Evolutionary conservation across 2,797 vertebrate species (phyloP).

Genomic region (Pseudochirops corinnae): DNA sequence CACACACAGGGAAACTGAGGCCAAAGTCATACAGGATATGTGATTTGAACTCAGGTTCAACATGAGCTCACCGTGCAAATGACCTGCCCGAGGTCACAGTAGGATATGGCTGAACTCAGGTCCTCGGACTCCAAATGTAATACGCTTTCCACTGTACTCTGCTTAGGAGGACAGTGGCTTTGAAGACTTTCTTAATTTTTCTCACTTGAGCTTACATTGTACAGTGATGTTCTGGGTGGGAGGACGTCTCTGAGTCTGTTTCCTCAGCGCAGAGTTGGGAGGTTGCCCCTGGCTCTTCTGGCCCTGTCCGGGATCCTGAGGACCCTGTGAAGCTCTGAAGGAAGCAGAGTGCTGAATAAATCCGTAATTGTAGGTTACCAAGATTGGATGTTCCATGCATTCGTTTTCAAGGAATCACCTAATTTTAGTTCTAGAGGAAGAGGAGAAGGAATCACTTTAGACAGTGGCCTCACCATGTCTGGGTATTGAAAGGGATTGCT

Average conservation of each 20-base stretch:
- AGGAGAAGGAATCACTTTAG: conserved; percentile 53
- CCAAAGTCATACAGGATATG: background rate
- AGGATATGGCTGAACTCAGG: background rate
- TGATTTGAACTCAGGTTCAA: background rate
- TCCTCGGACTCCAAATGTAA: background rate
- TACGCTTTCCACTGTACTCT: background rate
- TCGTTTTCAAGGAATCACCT: background rate
- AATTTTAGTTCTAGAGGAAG: conserved; percentile 64
- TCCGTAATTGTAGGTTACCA: background rate
- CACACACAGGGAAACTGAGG: background rate
- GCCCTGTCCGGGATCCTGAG: background rate
- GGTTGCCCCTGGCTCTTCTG: background rate
- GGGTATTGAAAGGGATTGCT: conserved; percentile 18
- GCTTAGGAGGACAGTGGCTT: background rate
- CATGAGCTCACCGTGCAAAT: no score
- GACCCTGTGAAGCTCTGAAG: background rate
- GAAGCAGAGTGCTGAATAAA: background rate
- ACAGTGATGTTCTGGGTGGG: background rate
- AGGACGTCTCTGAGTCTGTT: background rate
- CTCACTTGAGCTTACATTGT: background rate
- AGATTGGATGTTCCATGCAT: background rate
- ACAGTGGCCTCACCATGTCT: conserved; percentile 46
- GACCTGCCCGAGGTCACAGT: background rate
- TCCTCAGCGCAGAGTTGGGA: background rate
- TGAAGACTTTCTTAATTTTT: background rate